These are phyloP conservation scores for Microplitis manilae DNA, from an alignment of 2,888 invertebrate genomes.

Conservation along the genomic window DNA sequence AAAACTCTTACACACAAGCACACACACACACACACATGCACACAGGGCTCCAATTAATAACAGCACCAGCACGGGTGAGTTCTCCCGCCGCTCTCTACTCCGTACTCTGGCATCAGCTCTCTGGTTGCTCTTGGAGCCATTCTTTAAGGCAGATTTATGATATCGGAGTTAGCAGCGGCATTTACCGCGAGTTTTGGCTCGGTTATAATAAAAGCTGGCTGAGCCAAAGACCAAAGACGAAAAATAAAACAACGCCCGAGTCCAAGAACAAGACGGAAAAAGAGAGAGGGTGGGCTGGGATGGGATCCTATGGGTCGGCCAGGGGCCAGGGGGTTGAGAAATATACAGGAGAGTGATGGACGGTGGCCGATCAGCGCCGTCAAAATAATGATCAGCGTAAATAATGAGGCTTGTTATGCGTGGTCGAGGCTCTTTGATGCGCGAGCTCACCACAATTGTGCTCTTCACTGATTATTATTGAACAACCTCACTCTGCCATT, in stretches of 20 bases:
- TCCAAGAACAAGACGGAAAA: slow-evolving; percentile 36
- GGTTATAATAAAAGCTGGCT: slow-evolving; percentile 61
- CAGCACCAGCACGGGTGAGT: slow-evolving; percentile 23
- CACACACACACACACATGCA: not conserved
- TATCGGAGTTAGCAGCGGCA: slow-evolving; percentile 62
- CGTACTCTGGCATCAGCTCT: slow-evolving; percentile 33
- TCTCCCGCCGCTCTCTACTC: slow-evolving; percentile 46
- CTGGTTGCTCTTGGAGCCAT: slow-evolving; percentile 42
- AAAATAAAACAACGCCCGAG: slow-evolving; percentile 24
- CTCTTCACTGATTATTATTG: slow-evolving; percentile 36
- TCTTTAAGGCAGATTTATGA: slow-evolving; percentile 63
- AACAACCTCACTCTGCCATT: not conserved
- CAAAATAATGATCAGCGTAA: slow-evolving; percentile 69
- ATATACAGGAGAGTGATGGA: slow-evolving; percentile 61
- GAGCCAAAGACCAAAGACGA: slow-evolving; percentile 5
- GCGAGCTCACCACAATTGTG: slow-evolving; percentile 31
- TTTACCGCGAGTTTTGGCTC: slow-evolving; percentile 63
- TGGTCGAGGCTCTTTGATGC: slow-evolving; percentile 13
- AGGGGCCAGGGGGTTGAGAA: not conserved
- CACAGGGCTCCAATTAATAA: not conserved
- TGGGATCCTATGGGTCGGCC: slow-evolving; percentile 34
- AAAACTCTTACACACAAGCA: too few species aligned
- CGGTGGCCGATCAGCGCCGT: slow-evolving; percentile 69
- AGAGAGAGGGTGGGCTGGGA: slow-evolving; percentile 47
- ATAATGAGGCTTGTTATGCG: slow-evolving; percentile 63